Percentiles rank a stretch among this genome's conserved stretches.
These are phyloP conservation scores for Channa argus DNA, from an alignment of 2,113 vertebrate species.

Conservation along the genomic window DNA sequence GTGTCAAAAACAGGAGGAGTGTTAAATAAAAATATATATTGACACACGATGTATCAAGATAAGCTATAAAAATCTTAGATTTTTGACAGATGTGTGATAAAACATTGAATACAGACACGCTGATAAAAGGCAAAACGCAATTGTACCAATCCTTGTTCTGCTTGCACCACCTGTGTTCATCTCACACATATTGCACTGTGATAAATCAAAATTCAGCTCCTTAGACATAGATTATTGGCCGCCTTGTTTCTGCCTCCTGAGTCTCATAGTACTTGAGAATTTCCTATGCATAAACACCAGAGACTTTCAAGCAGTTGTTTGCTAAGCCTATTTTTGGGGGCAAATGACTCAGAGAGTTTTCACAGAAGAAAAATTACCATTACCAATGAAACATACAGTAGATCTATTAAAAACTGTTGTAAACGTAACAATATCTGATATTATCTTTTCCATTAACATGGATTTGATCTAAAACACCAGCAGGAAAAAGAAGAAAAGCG, in stretches of 20 bases:
- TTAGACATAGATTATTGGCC: conserved; percentile 47
- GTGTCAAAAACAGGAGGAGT: neutral
- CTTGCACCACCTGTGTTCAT: conserved; percentile 65
- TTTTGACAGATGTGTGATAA: conserved; percentile 17
- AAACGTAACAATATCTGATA: conserved; percentile 3
- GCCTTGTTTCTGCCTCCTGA: conserved; percentile 47
- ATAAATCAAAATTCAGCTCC: conserved; percentile 65
- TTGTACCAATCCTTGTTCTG: conserved; percentile 42
- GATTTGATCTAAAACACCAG: conserved; percentile 34
- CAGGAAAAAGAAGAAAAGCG: conserved; percentile 4
- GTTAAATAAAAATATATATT: neutral
- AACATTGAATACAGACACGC: conserved; percentile 31
- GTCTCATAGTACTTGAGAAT: conserved; percentile 33
- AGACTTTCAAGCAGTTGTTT: conserved; percentile 31
- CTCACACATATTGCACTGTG: conserved; percentile 27
- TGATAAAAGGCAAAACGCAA: conserved; percentile 43
- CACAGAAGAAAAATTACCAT: conserved; percentile 20
- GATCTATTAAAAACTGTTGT: neutral
- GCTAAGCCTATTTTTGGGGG: conserved; percentile 12
- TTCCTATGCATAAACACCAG: conserved; percentile 39
- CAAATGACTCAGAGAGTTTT: conserved; percentile 28
- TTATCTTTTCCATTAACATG: conserved; percentile 2
- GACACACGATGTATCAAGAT: neutral
- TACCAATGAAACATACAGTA: conserved; percentile 22
- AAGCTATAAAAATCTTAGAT: neutral